Evolutionary conservation across 2,113 vertebrate species (phyloP).

Genomic region (Zootoca vivipara): DNA sequence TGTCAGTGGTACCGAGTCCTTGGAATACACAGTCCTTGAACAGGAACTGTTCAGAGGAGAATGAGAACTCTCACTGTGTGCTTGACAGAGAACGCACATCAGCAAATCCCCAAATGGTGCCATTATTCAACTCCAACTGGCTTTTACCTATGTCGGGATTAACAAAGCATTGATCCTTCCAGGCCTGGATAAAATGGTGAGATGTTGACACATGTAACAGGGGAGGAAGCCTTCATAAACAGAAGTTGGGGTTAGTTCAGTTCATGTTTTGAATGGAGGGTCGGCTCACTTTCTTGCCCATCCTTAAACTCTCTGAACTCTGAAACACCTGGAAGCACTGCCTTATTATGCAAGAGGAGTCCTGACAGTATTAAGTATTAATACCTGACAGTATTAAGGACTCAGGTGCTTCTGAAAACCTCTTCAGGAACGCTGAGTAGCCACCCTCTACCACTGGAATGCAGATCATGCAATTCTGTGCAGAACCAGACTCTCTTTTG

Average conservation of each 20-base stretch:
- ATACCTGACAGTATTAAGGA: not conserved
- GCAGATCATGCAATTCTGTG: not conserved
- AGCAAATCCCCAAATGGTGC: not conserved
- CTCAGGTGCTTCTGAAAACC: not conserved
- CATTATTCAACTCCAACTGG: not conserved
- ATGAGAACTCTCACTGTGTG: not conserved
- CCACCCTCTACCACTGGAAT: not conserved
- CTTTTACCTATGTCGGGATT: constrained; percentile 16
- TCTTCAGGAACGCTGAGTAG: not conserved
- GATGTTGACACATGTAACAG: not conserved
- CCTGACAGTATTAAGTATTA: not conserved
- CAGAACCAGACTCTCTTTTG: not conserved
- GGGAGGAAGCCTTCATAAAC: constrained; percentile 1
- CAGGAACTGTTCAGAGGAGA: not conserved
- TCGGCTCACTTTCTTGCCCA: not conserved
- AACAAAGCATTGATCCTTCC: not conserved
- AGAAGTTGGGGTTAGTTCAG: not conserved
- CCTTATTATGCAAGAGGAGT: not conserved
- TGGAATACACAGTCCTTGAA: too few species aligned
- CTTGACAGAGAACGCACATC: not conserved
- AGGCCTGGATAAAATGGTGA: not conserved
- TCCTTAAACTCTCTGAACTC: not conserved
- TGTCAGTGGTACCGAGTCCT: too few species aligned
- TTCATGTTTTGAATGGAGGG: not conserved
- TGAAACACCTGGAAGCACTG: not conserved